Evolutionary conservation across 2,888 invertebrate species (phyloP).

Genomic region (Prostheceraeus crozeri): DNA sequence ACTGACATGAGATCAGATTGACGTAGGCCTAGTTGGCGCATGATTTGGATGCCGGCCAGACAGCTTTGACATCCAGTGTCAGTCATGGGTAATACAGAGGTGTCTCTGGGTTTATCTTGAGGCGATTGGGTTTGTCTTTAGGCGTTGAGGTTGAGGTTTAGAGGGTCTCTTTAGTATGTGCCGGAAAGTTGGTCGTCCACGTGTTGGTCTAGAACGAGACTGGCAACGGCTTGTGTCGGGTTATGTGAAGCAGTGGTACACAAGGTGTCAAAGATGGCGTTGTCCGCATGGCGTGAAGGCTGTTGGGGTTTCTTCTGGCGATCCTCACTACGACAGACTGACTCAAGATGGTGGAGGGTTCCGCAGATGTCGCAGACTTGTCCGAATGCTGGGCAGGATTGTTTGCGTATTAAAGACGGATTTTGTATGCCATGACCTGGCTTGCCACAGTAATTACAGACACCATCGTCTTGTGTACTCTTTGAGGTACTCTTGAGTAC

Average conservation of each 20-base stretch:
- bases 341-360: neutral
- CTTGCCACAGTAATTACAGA: conserved; percentile 26
- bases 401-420: conserved; percentile 21
- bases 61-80: conserved; percentile 43
- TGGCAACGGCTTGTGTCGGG: neutral
- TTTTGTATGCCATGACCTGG: conserved; percentile 3
- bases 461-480: conserved; percentile 32
- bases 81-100: conserved; percentile 37
- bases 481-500: no score
- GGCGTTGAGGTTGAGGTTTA: neutral
- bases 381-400: conserved; percentile 32
- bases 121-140: no score
- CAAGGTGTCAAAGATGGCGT: conserved; percentile 11
- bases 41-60: conserved; percentile 42
- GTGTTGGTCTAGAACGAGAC: neutral
- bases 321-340: neutral
- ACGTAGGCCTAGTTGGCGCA: conserved; percentile 29
- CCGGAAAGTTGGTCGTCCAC: conserved; percentile 8
- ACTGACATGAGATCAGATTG: conserved; percentile 43
- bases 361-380: neutral
- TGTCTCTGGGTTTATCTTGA: neutral
- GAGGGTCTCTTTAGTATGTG: no score
- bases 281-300: neutral
- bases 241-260: conserved; percentile 3
- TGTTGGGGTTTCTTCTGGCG: neutral